These are phyloP conservation scores for Steinernema hermaphroditum DNA, from an alignment of 2,888 invertebrate species.

Conservation along the genomic window DNA sequence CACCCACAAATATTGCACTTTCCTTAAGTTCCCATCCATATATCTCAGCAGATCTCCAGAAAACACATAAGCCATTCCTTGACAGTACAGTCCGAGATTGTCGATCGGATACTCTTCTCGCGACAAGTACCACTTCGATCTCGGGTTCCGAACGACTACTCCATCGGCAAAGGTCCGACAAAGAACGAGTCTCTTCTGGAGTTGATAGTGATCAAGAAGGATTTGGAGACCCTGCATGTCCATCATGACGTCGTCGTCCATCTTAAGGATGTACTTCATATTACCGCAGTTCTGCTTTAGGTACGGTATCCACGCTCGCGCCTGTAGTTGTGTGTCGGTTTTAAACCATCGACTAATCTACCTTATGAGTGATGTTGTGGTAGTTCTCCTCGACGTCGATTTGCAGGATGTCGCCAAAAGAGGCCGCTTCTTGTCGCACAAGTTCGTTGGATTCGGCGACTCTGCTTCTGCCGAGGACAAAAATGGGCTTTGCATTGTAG, in stretches of 20 bases:
- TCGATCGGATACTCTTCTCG: constrained; percentile 43
- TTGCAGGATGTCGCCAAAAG: constrained; percentile 36
- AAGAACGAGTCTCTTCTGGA: constrained; percentile 40
- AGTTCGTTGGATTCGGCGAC: neutral
- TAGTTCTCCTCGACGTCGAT: constrained; percentile 42
- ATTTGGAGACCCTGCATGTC: constrained; percentile 38
- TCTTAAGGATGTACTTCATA: constrained; percentile 41
- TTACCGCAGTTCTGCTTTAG: constrained; percentile 36
- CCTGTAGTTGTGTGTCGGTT: constrained; percentile 30
- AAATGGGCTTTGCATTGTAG: neutral
- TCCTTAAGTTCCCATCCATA: constrained; percentile 40
- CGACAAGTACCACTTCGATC: constrained; percentile 50
- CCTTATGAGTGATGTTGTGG: constrained; percentile 50
- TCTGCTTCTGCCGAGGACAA: constrained; percentile 1
- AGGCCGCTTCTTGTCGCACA: constrained; percentile 32
- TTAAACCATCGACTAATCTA: neutral
- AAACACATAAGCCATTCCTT: constrained; percentile 53
- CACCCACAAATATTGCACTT: constrained; percentile 48
- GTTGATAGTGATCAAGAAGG: constrained; percentile 37
- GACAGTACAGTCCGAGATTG: constrained; percentile 49
- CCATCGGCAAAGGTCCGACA: constrained; percentile 47
- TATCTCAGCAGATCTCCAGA: constrained; percentile 42
- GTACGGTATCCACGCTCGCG: constrained; percentile 43
- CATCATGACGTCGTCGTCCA: constrained; percentile 50
- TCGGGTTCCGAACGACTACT: constrained; percentile 41